phyloP scores from a whole-genome alignment of 2,797 vertebrate species.

The Rousettus madagascariensis region DNA sequence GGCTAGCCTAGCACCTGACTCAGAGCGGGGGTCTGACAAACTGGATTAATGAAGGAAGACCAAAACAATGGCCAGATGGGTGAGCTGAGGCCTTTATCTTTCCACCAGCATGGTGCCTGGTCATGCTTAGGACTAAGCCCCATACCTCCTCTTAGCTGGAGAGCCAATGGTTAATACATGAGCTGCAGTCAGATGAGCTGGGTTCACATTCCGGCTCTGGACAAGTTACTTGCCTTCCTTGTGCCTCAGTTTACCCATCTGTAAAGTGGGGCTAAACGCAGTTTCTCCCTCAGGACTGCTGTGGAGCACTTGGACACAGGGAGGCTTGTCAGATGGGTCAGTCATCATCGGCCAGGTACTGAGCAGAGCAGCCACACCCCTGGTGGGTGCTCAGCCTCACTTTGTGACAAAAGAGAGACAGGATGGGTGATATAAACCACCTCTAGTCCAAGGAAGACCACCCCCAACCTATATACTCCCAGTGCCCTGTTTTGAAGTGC shows the following conservation, averaged over 20 bases:
- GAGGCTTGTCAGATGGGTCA: not conserved
- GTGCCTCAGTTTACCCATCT: not conserved
- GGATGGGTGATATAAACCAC: not conserved
- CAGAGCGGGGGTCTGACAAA: not conserved
- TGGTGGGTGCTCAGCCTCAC: not conserved
- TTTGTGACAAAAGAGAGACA: not conserved
- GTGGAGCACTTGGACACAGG: not conserved
- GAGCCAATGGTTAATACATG: not conserved
- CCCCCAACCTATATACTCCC: not conserved
- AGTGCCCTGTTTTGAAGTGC: not conserved
- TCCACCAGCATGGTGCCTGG: accelerated
- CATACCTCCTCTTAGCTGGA: too few species aligned
- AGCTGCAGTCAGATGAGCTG: not conserved
- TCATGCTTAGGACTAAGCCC: accelerated
- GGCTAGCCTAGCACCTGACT: not conserved
- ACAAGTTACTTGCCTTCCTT: not conserved
- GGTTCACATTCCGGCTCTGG: too few species aligned
- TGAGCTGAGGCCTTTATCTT: not conserved
- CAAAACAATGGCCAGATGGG: not conserved
- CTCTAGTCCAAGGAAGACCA: not conserved
- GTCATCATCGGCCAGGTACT: accelerated
- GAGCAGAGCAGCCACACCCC: not conserved
- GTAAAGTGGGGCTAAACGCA: not conserved
- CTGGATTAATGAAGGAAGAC: not conserved
- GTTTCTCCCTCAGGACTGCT: not conserved